These are phyloP conservation scores for Chaunax sp. DNA, from an alignment of 2,797 vertebrate genomes.

Conservation along the genomic window DNA sequence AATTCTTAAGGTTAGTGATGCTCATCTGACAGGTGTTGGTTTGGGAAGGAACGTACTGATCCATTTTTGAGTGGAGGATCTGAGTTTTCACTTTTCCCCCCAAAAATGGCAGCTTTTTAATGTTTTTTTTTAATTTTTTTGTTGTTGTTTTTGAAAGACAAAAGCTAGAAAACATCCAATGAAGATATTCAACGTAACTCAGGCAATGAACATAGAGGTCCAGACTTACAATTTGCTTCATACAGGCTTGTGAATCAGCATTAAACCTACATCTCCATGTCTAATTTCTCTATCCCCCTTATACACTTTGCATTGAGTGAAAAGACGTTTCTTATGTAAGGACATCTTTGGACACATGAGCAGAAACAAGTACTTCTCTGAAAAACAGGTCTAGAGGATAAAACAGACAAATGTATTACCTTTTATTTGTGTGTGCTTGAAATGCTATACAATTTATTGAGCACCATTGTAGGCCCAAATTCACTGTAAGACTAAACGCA, in stretches of 20 bases:
- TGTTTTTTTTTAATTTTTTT: no score
- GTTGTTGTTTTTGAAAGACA: no score
- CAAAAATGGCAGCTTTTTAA: background rate
- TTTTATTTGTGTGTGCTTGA: slow-evolving; percentile 30
- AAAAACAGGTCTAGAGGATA: background rate
- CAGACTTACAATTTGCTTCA: no score
- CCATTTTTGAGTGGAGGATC: background rate
- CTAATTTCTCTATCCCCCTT: slow-evolving; percentile 24
- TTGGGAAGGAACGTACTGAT: background rate
- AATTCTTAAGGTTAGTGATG: slow-evolving; percentile 1
- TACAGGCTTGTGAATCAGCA: slow-evolving; percentile 30
- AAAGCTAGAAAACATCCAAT: no score
- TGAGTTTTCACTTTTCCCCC: background rate
- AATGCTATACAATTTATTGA: slow-evolving; percentile 22
- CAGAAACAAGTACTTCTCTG: slow-evolving; percentile 1
- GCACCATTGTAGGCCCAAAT: slow-evolving; percentile 7
- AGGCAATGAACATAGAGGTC: no score
- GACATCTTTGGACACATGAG: slow-evolving; percentile 16
- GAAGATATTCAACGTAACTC: no score
- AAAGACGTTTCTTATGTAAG: slow-evolving; percentile 19
- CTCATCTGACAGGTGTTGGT: background rate
- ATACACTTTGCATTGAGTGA: slow-evolving; percentile 14
- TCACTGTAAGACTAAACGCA: slow-evolving; percentile 6
- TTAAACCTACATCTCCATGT: slow-evolving; percentile 31
- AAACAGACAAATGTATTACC: slow-evolving; percentile 20